Base-by-base conservation (phyloP, 23 tunicate genomes). In the Diplosoma virens region DNA sequence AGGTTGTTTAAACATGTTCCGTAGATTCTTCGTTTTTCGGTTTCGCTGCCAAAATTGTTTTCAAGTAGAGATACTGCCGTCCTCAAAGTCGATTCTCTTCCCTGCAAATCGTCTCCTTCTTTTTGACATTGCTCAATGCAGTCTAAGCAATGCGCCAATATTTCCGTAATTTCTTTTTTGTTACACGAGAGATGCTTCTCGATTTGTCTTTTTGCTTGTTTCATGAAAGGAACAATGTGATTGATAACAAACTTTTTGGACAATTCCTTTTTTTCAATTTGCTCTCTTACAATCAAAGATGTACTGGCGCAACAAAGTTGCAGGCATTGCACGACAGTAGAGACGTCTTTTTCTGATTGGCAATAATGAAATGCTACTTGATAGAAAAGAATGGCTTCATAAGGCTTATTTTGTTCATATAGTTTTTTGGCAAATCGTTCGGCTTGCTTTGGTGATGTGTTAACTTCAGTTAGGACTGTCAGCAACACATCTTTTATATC, bases 1-100 rank as follows among this genome's bases (percentile, higher is more conserved):
- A 66, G 72, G 29, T 66, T 66, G 47, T 66, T 66, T 28, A 66
- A 20, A 66, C 11, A 9, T 9, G 14, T 47, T 16, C 72, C 72
- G 47, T 24, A 66, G 4, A 66, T 9, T 6, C 29, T 14, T 6
- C 11, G 17, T 47, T 66, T 66, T 14, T 30, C 72, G 14, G 72
- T 47, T 7, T 66, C 45, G 4, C 23, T 66, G 17, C 45, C 45
- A 25, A 14, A 20, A 18, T 11, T 23, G 11, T 30, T 29, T 20
- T 28, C 14, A 46, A 66, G 26, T 14, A 66, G 6, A 25, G 14
- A 46, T 6, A 66, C 20, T 11, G 47, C 72, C 20, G 26, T 20
- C 17, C 7, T 26, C 29, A 66, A 6, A 6, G 46, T 6, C 7
- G 37, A 27, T 66, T 66, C 72, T 14, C 46, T 18, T 7, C 20